Evolutionary conservation across 2,888 invertebrate genomes (phyloP).

Genomic region (Laspeyria flexula): DNA sequence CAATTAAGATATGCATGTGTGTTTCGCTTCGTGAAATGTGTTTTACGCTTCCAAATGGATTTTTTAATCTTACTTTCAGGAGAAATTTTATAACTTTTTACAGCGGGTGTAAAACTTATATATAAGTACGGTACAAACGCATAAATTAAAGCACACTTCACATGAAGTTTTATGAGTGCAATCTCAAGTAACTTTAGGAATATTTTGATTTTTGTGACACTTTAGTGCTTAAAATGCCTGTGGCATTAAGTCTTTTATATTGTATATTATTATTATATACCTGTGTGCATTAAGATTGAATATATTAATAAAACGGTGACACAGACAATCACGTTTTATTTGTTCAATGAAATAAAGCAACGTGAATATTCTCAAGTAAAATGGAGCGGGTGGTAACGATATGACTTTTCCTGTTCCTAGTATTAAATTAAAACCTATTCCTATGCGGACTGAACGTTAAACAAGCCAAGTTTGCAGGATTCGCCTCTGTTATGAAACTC

Average conservation of each 20-base stretch:
- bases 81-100: constrained; percentile 48
- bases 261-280: no score
- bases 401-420: constrained; percentile 32
- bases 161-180: no score
- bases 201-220: no score
- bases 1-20: constrained; percentile 69
- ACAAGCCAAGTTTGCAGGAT: constrained; percentile 35
- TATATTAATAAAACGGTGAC: no score
- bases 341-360: neutral
- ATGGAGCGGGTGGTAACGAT: constrained; percentile 15
- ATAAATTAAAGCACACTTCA: no score
- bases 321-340: neutral
- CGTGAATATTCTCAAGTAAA: constrained; percentile 7
- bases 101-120: no score
- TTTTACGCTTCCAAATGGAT: constrained; percentile 49
- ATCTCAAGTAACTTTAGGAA: no score
- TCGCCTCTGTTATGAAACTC: constrained; percentile 41
- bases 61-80: constrained; percentile 50
- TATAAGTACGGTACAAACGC: no score
- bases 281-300: no score
- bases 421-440: constrained; percentile 41
- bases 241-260: no score
- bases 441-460: constrained; percentile 44
- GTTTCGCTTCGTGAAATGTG: constrained; percentile 53
- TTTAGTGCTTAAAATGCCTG: no score